Conservation (phyloP, 1,140 invertebrate species). For the Pissodes strobi region DNA sequence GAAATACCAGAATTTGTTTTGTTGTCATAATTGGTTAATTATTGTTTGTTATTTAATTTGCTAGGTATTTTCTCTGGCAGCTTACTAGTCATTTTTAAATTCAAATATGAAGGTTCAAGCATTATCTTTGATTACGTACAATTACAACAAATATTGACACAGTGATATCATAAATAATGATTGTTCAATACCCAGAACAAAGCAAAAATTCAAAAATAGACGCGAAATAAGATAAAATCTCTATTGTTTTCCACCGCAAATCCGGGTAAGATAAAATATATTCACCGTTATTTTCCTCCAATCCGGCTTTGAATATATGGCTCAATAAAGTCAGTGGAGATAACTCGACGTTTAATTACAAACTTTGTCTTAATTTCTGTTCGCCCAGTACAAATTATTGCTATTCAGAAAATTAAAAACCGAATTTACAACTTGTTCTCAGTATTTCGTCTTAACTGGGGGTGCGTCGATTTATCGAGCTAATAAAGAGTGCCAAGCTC, state of each 20-base stretch:
- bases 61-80: too few species aligned
- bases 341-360: conserved; percentile 6
- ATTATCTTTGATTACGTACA: too few species aligned
- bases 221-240: neutral
- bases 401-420: conserved; percentile 16
- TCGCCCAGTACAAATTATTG: conserved; percentile 10
- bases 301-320: conserved; percentile 2
- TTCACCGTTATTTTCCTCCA: conserved; percentile 6
- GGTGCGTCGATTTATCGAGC: neutral
- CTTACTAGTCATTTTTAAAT: too few species aligned
- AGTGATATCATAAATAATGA: too few species aligned
- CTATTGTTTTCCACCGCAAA: neutral
- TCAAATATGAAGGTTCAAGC: too few species aligned
- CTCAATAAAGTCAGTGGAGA: conserved; percentile 10
- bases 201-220: too few species aligned
- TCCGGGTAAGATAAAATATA: neutral
- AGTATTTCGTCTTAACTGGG: too few species aligned
- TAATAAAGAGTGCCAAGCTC: neutral
- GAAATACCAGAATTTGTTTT: too few species aligned
- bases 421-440: neutral
- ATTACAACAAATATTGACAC: too few species aligned
- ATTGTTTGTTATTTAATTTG: too few species aligned
- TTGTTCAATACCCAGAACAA: too few species aligned
- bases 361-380: conserved; percentile 14
- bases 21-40: too few species aligned